Percentiles rank a stretch among this genome's conserved stretches.
Evolutionary conservation across 2,113 vertebrate genomes (phyloP).

Genomic region (Ahaetulla prasina): DNA sequence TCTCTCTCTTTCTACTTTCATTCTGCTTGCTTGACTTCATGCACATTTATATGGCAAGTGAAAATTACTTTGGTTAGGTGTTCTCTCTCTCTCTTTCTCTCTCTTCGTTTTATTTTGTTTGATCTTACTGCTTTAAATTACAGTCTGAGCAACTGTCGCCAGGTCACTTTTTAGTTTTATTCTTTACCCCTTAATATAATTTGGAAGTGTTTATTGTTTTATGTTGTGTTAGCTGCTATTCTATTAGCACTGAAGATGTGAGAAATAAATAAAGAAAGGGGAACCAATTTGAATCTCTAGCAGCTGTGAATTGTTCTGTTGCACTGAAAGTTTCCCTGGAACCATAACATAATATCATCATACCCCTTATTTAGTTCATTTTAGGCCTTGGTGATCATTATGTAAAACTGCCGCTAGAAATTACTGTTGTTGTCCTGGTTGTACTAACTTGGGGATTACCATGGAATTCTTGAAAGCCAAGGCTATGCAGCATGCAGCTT

Average conservation of each 20-base stretch:
- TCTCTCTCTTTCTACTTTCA: neutral
- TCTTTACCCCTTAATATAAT: neutral
- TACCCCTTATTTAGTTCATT: neutral
- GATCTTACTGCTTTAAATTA: neutral
- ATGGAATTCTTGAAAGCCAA: neutral
- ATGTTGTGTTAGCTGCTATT: neutral
- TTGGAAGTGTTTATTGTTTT: neutral
- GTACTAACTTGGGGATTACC: neutral
- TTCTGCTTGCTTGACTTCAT: neutral
- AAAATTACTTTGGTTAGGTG: neutral
- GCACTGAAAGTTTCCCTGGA: neutral
- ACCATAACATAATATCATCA: neutral
- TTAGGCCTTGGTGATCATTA: neutral
- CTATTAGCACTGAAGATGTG: neutral
- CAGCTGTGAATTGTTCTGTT: neutral
- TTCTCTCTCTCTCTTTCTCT: neutral
- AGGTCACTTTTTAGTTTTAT: neutral
- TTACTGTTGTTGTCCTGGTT: neutral
- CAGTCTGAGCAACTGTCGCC: neutral
- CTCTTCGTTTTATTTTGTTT: neutral
- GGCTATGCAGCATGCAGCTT: neutral
- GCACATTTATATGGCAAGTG: neutral
- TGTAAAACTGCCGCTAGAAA: neutral
- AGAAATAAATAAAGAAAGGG: neutral
- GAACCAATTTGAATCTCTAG: neutral